These are phyloP conservation scores for Platyrinchus mystaceus DNA, from an alignment of 2,797 vertebrate species.

Conservation along the genomic window DNA sequence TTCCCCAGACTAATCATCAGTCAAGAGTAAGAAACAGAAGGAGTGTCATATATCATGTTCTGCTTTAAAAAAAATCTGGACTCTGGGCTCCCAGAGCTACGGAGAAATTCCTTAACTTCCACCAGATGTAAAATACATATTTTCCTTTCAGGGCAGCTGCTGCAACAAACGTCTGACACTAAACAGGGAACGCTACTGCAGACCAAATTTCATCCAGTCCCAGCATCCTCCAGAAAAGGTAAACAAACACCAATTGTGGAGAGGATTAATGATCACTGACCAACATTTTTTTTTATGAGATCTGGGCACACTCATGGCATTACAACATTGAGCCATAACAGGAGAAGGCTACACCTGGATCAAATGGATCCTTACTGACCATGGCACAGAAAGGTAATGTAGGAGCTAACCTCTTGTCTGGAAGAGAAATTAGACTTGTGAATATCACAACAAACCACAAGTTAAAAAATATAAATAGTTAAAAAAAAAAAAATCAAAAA, in stretches of 20 bases:
- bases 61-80: constrained; percentile 7
- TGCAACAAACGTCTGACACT: neutral
- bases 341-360: neutral
- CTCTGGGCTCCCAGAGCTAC: neutral
- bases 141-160: constrained; percentile 6
- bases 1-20: neutral
- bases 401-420: neutral
- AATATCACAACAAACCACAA: neutral
- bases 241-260: neutral
- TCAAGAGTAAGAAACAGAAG: neutral
- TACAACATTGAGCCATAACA: neutral
- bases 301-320: neutral
- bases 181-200: neutral
- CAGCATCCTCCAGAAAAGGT: neutral
- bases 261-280: neutral
- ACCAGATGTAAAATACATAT: constrained; percentile 15
- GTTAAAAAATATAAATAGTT: neutral
- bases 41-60: neutral
- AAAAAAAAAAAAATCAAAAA: neutral
- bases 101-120: constrained; percentile 41
- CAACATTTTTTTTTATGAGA: neutral
- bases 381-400: neutral
- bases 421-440: neutral
- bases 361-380: constrained; percentile 2
- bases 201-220: neutral